Conservation (phyloP, 2,113 vertebrate species). For the Dinomys branickii region DNA sequence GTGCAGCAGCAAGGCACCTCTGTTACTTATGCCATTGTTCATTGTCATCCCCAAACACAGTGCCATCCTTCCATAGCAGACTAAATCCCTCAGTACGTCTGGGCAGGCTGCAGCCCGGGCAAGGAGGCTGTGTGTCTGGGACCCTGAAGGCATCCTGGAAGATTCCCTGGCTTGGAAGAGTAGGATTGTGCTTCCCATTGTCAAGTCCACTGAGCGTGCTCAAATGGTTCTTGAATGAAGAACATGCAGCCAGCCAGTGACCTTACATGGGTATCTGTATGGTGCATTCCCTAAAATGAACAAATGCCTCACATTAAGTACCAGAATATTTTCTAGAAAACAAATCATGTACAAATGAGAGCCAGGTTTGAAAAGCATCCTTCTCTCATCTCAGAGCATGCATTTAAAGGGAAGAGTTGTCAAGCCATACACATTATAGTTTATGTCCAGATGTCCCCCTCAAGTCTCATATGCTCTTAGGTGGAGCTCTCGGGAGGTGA, state of each 20-base stretch:
- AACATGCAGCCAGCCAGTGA: accelerated
- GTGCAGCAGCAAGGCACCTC: accelerated
- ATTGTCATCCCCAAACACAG: accelerated
- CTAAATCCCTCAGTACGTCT: accelerated
- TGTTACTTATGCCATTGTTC: background rate
- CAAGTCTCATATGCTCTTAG: background rate
- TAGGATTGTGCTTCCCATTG: accelerated
- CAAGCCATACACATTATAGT: no score
- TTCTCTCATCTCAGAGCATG: background rate
- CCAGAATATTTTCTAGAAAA: background rate
- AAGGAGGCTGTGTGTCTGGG: background rate
- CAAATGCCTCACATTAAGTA: background rate
- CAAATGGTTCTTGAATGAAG: background rate
- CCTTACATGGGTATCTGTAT: background rate
- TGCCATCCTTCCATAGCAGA: accelerated
- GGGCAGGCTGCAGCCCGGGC: no score
- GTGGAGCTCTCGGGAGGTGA: background rate
- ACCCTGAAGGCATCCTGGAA: accelerated
- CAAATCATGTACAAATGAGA: background rate
- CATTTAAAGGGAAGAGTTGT: background rate
- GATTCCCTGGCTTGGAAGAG: no score
- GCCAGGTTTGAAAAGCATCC: no score
- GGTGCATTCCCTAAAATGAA: accelerated
- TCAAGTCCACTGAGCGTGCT: accelerated
- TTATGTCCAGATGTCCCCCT: background rate